Evolutionary conservation across 1,140 invertebrate species (phyloP), one percentile per base, ranked within the genome.

Genomic region (Ceratina calcarata): DNA sequence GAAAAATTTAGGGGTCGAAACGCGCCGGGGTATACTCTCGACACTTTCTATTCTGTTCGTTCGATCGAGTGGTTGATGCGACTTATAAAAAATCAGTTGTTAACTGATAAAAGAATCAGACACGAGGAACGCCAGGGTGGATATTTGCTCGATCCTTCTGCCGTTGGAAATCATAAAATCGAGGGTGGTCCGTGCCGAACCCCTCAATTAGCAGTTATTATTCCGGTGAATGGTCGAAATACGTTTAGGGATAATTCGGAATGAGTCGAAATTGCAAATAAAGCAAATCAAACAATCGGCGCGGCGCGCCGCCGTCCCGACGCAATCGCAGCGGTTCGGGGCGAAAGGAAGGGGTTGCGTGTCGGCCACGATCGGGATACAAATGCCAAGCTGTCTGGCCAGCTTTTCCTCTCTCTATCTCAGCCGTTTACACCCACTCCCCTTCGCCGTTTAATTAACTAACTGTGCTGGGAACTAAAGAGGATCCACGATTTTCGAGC

Each of bases 381-480:
- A 75, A 82, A 83, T 85, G 70, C 73, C 45, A 60, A 65, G 16
- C 37, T 58, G 37, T 20, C 69, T 27, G 20, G 49, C 18, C 49
- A 8, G 7, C 69, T 57, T 32, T 58, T 37, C 57, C 20, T 27
- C n/a, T 49, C 55, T 12, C 8, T 22, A 0, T 6, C 20, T 68
- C 32, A 2, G 13, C 76, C 55, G 15, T 12, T 22, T 65, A n/a
- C 16, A n/a, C 22, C 49, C 67, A 45, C 24, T 81, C 66, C 53
- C 37, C 71, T 83, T 77, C 78, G 76, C 67, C 72, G 77, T 87
- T 87, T 87, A 87, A 87, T 87, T 84, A 87, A 85, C 72, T 81
- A 87, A 83, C 78, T 83, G 55, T 57, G 78, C 71, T 53, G 66
- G 65, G 77, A 83, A 71, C 72, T 84, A 80, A 86, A 87, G 82